Evolutionary conservation across 2,888 invertebrate species (phyloP), one percentile per base, ranked within the genome.

Genomic region (Rotaria magnacalcarata): DNA sequence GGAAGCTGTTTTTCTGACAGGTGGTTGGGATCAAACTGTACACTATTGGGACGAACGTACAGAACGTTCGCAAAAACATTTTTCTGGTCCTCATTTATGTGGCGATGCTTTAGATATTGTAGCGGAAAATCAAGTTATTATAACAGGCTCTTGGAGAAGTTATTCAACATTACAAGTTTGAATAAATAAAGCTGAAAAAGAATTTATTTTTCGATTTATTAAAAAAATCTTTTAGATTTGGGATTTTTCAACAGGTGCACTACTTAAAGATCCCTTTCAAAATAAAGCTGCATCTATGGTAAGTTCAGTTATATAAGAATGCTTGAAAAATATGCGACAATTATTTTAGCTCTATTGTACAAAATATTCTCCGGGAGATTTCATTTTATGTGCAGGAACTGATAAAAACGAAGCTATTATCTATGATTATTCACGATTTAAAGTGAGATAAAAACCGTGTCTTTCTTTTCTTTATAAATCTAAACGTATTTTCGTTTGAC

Each of bases 1-100:
- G 60, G 89, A 89, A 58, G 89, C 88, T 14, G 88, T 90, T 87
- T 87, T 90, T 75, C 90, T 91, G 88, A 89, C 90, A 11, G 91
- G 91, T 10, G 91, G 91, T 21, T 91, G 91, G 91, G 91, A 91
- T 88, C 90, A 91, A 87, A 91, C 91, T 10, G 89, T 91, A 19
- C 90, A 90, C 89, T 90, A 90, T 88, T 60, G 87, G 87, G 85
- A 87, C 54, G 85, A 86, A 27, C 85, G 85, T 43, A 34, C 56
- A 43, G 8, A 50, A 27, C 52, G 84, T 85, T 87, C 87, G 90
- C 90, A 88, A 89, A 89, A 86, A 74, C 84, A 52, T 85, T 47
- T 91, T 34, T 89, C 88, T 88, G 91, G 91, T 10, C 91, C 91
- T 41, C 91, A 91, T 87, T 90, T 91, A 85, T 91, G 91, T 88